These are phyloP conservation scores for Aporophyla lueneburgensis DNA, from an alignment of 2,888 invertebrate genomes.

Conservation along the genomic window DNA sequence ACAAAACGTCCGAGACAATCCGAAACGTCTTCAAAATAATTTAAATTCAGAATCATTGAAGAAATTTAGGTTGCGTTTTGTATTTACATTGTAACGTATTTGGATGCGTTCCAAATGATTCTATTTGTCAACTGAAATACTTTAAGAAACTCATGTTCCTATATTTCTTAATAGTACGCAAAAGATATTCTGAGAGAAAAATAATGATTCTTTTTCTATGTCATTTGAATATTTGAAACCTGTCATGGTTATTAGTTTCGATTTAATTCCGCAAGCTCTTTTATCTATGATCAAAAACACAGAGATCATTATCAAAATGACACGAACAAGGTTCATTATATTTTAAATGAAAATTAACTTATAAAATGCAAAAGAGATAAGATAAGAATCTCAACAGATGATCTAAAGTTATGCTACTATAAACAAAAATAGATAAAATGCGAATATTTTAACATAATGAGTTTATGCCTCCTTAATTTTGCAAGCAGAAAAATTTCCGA, in stretches of 20 bases:
- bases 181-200: conserved; percentile 31
- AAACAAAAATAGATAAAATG: conserved; percentile 33
- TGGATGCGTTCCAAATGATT: conserved; percentile 72
- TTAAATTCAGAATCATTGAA: conserved; percentile 67
- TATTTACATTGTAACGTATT: conserved; percentile 66
- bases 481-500: conserved; percentile 40
- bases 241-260: conserved; percentile 31
- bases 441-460: conserved; percentile 33
- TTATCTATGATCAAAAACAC: conserved; percentile 58
- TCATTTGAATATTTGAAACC: conserved; percentile 40
- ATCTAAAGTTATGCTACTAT: conserved; percentile 16
- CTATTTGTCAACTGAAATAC: conserved; percentile 63
- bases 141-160: conserved; percentile 46
- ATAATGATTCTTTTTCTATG: conserved; percentile 12
- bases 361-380: conserved; percentile 44
- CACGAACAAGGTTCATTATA: conserved; percentile 40
- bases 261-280: conserved; percentile 34
- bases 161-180: conserved; percentile 38
- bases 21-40: conserved; percentile 48
- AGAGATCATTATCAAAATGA: conserved; percentile 50
- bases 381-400: conserved; percentile 47
- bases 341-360: conserved; percentile 57
- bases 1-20: conserved; percentile 39
- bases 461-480: conserved; percentile 20
- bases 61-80: conserved; percentile 70